phyloP scores from a whole-genome alignment of 2,113 vertebrate genomes.

The Sphaerodactylus townsendi region DNA sequence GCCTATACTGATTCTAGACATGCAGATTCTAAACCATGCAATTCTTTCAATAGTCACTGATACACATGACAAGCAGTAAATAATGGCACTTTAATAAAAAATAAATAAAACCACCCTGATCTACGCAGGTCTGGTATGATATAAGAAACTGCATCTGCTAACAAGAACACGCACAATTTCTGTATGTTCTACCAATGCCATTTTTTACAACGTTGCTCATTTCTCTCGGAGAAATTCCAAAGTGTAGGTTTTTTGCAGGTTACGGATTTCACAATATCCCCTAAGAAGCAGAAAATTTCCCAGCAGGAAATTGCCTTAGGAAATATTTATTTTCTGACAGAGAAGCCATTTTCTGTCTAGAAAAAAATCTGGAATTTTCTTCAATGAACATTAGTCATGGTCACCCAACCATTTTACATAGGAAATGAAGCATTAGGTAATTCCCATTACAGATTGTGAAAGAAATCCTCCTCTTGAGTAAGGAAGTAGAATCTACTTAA shows the following conservation, averaged over 20 bases:
- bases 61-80: not conserved
- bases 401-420: constrained; percentile 3
- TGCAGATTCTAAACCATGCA: not conserved
- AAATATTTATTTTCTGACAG: not conserved
- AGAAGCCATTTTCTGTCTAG: constrained; percentile 4
- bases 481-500: not conserved
- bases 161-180: not conserved
- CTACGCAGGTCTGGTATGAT: not conserved
- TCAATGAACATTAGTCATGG: not conserved
- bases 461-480: not conserved
- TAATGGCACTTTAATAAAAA: not conserved
- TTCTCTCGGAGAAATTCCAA: not conserved
- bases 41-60: not conserved
- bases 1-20: not conserved
- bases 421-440: not conserved
- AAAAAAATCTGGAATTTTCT: not conserved
- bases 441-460: not conserved
- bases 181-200: not conserved
- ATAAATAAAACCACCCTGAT: not conserved
- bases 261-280: not conserved
- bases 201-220: not conserved
- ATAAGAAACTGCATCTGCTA: not conserved
- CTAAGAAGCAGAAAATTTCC: not conserved
- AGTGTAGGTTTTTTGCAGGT: not conserved
- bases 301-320: not conserved